Evolutionary conservation across 2,888 invertebrate species (phyloP).

Genomic region (Nyleta sp.): DNA sequence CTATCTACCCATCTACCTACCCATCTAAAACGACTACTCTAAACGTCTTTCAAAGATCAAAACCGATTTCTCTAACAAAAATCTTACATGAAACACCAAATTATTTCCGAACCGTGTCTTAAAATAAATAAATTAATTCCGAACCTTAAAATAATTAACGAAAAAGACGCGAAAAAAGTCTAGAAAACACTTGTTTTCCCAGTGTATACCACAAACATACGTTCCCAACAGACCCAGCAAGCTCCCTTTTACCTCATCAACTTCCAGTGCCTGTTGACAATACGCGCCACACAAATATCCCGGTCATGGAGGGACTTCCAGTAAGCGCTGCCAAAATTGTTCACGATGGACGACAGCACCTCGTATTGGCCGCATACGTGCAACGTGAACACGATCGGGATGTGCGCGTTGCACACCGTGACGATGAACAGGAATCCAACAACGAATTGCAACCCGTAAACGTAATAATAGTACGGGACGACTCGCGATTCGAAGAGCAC

Average conservation of each 20-base stretch:
- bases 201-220: too few species aligned
- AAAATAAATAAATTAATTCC: too few species aligned
- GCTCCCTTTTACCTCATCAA: constrained; percentile 10
- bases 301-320: neutral
- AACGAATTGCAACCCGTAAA: neutral
- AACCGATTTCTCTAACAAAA: too few species aligned
- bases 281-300: neutral
- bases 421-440: neutral
- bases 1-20: too few species aligned
- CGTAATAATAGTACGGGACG: constrained; percentile 23
- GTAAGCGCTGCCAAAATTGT: neutral
- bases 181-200: too few species aligned
- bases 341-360: neutral
- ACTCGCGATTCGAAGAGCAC: constrained; percentile 20
- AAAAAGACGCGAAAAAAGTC: too few species aligned
- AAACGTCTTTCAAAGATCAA: too few species aligned
- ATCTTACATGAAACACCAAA: too few species aligned
- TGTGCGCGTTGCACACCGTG: constrained; percentile 13
- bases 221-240: too few species aligned
- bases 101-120: too few species aligned
- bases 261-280: neutral
- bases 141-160: too few species aligned
- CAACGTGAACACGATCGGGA: neutral
- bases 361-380: constrained; percentile 38
- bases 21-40: too few species aligned